These are phyloP conservation scores for Coelopa frigida DNA, from an alignment of 1,140 invertebrate species.

Conservation along the genomic window DNA sequence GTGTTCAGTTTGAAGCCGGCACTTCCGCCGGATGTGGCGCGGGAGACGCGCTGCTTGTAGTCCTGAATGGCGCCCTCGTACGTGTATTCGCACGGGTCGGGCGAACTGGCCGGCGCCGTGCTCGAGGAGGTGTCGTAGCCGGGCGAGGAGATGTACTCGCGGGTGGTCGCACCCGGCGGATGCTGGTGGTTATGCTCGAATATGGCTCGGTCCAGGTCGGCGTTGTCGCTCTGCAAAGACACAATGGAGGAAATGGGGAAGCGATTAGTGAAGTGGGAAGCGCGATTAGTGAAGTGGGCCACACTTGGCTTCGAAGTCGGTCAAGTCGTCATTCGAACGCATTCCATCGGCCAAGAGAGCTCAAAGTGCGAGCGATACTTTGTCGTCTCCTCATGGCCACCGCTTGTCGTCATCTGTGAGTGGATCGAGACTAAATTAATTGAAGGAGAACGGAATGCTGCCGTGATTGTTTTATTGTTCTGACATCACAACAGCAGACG, in stretches of 20 bases:
- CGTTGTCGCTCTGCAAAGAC: constrained; percentile 34
- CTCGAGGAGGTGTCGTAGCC: constrained; percentile 41
- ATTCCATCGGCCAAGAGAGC: no score
- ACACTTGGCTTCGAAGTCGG: no score
- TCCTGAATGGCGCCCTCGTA: constrained; percentile 79
- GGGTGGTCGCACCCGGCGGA: constrained; percentile 13
- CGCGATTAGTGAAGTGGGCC: neutral
- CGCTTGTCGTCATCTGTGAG: no score
- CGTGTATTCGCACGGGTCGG: constrained; percentile 60
- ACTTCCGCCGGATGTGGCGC: constrained; percentile 41
- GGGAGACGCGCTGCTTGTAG: constrained; percentile 66
- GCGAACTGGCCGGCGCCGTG: constrained; percentile 37
- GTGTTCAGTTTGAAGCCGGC: constrained; percentile 1
- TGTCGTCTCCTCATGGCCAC: no score
- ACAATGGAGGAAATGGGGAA: constrained; percentile 8
- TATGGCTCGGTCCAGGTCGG: constrained; percentile 34
- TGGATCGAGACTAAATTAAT: no score
- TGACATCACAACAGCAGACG: no score
- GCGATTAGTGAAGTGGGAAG: neutral
- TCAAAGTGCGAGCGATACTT: no score
- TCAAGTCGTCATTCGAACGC: no score
- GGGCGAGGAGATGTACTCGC: constrained; percentile 40
- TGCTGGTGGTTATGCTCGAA: constrained; percentile 17
- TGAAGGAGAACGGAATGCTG: no score
- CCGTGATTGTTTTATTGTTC: no score